Evolutionary conservation across 2,113 vertebrate genomes (phyloP), one percentile per base, ranked within the genome.

Genomic region (Phocoena sinus): DNA sequence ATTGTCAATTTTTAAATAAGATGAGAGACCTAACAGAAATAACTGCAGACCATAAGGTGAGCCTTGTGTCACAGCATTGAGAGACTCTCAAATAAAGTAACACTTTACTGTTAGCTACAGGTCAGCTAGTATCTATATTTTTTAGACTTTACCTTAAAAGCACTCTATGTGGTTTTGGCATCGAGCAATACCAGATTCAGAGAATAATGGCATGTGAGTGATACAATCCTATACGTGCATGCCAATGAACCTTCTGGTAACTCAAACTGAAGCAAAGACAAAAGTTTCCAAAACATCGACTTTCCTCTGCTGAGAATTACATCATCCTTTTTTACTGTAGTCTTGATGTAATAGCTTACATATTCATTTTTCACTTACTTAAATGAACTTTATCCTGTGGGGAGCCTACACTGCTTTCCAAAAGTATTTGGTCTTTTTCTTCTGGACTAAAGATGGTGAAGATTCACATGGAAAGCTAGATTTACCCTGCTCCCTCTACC

Each of bases 191-290:
- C 38, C 83, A 95, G 50, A 88, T 38, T 67, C 18, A 1, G 3
- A 93, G 10, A 83, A 91, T 70, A 92, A 47, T 9, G n/a, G n/a
- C n/a, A 31, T 2, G 1, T 86, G 47, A 73, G n/a, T 82, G 23
- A 65, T 38, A 26, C 3, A 50, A 28, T 84, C 50, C 76, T 73
- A 25, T 28, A 50, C 14, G 13, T 26, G 10, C 58, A 76, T 44
- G 67, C 50, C 83, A 95, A 70, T 74, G 58, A 84, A 17, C 17
- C 47, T 91, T 93, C 90, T 93, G 70, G 36, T 80, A 96, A 94
- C 58, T 97, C 65, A 60, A 94, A 91, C 8, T 56, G 67, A 90
- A 95, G 73, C 88, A 84, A 90, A 84, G 33, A 47, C 63, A 94
- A 87, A 92, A 93, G 67, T 53, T 25, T 96, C 74, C 70, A 96